Conservation (phyloP, 1,140 invertebrate species). For the Drosophila aff. region DNA sequence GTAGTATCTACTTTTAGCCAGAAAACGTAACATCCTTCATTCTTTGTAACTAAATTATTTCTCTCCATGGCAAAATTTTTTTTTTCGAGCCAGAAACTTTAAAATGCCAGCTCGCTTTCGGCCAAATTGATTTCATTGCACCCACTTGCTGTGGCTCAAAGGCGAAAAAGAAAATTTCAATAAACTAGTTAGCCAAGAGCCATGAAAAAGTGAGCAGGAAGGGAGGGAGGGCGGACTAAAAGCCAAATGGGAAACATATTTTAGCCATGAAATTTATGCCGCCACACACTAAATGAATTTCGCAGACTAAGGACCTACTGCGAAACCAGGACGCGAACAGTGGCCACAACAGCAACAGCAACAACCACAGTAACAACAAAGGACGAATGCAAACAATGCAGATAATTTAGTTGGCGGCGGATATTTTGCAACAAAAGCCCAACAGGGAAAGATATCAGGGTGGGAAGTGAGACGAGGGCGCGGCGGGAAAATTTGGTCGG, state of each 20-base stretch:
- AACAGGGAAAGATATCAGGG: constrained; percentile 13
- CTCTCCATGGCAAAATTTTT: neutral
- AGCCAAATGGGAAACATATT: constrained; percentile 67
- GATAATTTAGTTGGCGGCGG: constrained; percentile 77
- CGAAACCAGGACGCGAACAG: constrained; percentile 32
- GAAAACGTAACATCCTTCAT: neutral
- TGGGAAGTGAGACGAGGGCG: neutral
- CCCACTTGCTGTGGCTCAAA: constrained; percentile 23
- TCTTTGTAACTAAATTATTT: neutral
- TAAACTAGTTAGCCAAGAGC: constrained; percentile 63
- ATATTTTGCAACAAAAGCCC: constrained; percentile 55
- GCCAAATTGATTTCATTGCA: constrained; percentile 66
- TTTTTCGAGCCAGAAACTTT: constrained; percentile 11
- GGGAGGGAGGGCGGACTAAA: constrained; percentile 28
- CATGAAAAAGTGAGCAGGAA: constrained; percentile 33
- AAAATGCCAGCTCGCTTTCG: constrained; percentile 17
- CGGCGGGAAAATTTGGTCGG: constrained; percentile 4
- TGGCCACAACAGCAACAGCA: constrained; percentile 27
- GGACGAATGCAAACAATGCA: constrained; percentile 75
- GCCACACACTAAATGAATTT: constrained; percentile 70
- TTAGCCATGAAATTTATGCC: constrained; percentile 80
- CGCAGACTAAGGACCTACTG: constrained; percentile 50
- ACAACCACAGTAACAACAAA: constrained; percentile 35
- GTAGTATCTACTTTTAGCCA: neutral
- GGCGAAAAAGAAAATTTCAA: constrained; percentile 39